Conservation (phyloP, 2,888 invertebrate species). For the Lasioglossum lativentre region DNA sequence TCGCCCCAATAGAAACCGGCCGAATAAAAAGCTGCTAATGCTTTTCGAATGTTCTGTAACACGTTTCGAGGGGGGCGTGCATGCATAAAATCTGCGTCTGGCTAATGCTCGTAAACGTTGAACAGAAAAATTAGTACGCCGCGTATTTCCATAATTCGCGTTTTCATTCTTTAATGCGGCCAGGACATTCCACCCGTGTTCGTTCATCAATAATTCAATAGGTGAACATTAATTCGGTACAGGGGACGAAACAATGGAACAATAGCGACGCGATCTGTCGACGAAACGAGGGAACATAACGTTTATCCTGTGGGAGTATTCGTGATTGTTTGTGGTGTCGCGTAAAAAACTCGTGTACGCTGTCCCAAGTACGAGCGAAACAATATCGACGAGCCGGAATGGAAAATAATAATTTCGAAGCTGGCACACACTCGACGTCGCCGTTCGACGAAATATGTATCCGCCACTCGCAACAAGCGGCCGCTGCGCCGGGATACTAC, state of each 20-base stretch:
- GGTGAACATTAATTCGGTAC: background rate
- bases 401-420: conserved; percentile 36
- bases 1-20: conserved; percentile 1
- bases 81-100: background rate
- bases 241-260: background rate
- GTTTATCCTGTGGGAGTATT: background rate
- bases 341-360: conserved; percentile 12
- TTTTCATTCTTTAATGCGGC: background rate
- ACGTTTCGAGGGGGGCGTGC: background rate
- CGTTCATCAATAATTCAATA: conserved; percentile 33
- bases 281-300: background rate
- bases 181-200: background rate
- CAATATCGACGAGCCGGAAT: conserved; percentile 2
- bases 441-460: conserved; percentile 23
- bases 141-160: background rate
- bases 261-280: conserved; percentile 10
- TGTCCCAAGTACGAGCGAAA: conserved; percentile 7
- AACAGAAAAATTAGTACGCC: background rate
- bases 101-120: background rate
- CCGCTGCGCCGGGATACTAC: background rate
- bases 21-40: background rate
- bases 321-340: background rate
- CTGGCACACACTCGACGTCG: background rate
- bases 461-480: conserved; percentile 23
- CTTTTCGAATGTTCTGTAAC: background rate